phyloP scores from a whole-genome alignment of 2,113 vertebrate species.

The Oreochromis niloticus region DNA sequence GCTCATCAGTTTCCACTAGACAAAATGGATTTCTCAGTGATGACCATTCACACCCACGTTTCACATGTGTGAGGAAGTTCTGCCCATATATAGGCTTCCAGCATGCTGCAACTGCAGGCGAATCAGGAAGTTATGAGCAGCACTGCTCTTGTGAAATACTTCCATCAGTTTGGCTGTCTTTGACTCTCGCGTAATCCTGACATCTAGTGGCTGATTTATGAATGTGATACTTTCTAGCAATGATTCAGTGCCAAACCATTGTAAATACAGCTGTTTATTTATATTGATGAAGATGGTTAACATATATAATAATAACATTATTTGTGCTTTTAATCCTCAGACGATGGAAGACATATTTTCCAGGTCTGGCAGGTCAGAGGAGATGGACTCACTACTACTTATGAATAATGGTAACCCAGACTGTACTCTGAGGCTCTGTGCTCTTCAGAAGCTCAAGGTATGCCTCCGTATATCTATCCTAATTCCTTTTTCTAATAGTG shows the following conservation, averaged over 20 bases:
- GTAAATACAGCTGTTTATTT: background rate
- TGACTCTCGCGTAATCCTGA: background rate
- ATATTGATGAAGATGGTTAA: background rate
- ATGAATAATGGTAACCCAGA: slow-evolving; percentile 58
- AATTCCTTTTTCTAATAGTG: background rate
- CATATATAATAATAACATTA: background rate
- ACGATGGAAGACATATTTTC: slow-evolving; percentile 50
- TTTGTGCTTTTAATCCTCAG: slow-evolving; percentile 47
- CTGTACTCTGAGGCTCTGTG: slow-evolving; percentile 70
- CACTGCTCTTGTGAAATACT: background rate
- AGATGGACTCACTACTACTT: slow-evolving; percentile 70
- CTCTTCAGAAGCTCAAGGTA: slow-evolving; percentile 80
- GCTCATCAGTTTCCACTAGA: slow-evolving; percentile 21
- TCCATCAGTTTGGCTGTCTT: background rate
- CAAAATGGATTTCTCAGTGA: background rate
- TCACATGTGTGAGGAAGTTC: slow-evolving; percentile 29
- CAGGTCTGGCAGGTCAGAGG: slow-evolving; percentile 54
- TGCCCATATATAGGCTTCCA: slow-evolving; percentile 51
- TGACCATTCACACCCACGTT: slow-evolving; percentile 9
- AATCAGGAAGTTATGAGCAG: slow-evolving; percentile 20
- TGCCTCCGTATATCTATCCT: background rate
- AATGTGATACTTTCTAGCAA: background rate
- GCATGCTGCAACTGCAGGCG: background rate
- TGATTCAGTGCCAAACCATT: background rate
- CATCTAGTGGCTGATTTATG: slow-evolving; percentile 36